Conservation (phyloP, 2,888 invertebrate species). For the Drosophila parthenogenetica region DNA sequence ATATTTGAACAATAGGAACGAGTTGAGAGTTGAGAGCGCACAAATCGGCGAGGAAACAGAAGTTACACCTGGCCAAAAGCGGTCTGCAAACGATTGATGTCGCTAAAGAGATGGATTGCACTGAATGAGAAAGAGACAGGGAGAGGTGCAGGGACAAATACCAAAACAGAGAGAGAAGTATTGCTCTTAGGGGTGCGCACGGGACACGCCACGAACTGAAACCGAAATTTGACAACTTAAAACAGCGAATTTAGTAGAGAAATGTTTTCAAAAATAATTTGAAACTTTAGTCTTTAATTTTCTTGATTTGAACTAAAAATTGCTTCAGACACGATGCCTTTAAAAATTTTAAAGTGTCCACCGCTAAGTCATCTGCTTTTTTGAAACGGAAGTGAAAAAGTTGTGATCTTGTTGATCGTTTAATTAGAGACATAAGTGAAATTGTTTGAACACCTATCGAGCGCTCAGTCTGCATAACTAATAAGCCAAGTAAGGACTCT, state of each 20-base stretch:
- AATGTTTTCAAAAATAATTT: no score
- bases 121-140: not conserved
- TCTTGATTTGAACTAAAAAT: no score
- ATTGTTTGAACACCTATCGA: constrained; percentile 82
- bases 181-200: not conserved
- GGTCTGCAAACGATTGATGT: constrained; percentile 43
- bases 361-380: not conserved
- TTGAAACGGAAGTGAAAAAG: constrained; percentile 74
- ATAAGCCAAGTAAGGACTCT: constrained; percentile 49
- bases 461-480: constrained; percentile 72
- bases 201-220: no score
- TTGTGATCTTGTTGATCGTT: constrained; percentile 82
- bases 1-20: constrained; percentile 63
- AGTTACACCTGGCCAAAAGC: constrained; percentile 53
- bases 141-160: not conserved
- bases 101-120: constrained; percentile 9
- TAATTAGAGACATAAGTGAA: constrained; percentile 84
- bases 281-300: no score
- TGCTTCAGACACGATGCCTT: no score
- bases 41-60: constrained; percentile 26
- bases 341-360: no score
- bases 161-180: not conserved
- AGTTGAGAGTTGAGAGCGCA: constrained; percentile 59
- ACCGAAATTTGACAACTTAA: no score
- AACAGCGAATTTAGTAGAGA: no score